Base-by-base conservation (phyloP, 2,797 vertebrate species). In the Rhinoraja longicauda region DNA sequence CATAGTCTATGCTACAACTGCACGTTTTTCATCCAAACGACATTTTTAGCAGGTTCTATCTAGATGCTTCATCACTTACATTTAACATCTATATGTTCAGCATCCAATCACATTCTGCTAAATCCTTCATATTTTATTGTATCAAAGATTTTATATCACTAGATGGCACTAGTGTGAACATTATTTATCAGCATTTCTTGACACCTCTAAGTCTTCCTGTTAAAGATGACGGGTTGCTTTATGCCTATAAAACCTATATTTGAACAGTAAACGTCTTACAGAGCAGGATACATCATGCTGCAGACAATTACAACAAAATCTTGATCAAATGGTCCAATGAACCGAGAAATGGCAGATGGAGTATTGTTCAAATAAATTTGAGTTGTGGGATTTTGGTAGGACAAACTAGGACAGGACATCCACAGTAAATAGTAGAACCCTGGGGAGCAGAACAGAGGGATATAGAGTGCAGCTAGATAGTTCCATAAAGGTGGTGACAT, bases 41-140 rank as follows among this genome's bases (percentile, higher is more conserved):
- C 90, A 75, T 75, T 62, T 26, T 73, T 10, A 32, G 5, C 70
- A 73, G 24, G 13, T 75, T 53, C 39, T 92, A 39, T 73, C 70
- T 70, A 73, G 90, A 53, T 92, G 90, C 90, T 26, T 21, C 39
- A 92, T 24, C 36, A 91, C 88, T 32, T 91, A 32, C 32, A 91
- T 9, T 91, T 92, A 53, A 73, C 53, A 70, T 62, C 67, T 90
- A 32, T 10, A 8, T 70, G 64, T 90, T 90, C 36, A 72, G 88
- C 21, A 24, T 70, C 17, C 64, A 90, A 90, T 3, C 26, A 15
- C 64, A 39, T 72, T 70, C 19, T 82, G 53, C 17, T 32, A 77
- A 32, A 32, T 59, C 57, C 19, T 72, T 53, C 36, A 29, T 45
- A 91, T 29, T 91, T 91, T 92, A 45, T 12, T 15, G 19, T 21